phyloP scores from a whole-genome alignment of 2,113 vertebrate genomes.

The Galemys pyrenaicus region DNA sequence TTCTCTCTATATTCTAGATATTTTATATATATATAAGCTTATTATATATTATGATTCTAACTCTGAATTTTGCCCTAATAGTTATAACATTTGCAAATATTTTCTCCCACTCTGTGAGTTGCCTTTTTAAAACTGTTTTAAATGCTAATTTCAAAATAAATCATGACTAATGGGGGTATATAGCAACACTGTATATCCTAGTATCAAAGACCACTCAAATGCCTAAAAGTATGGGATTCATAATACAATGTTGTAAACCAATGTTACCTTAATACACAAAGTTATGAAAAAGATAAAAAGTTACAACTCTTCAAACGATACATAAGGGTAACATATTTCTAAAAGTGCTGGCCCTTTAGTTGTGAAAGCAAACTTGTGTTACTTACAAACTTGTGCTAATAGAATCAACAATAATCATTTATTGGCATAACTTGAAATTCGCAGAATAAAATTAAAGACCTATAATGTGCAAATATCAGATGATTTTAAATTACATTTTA shows the following conservation, averaged over 20 bases:
- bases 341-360: background rate
- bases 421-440: background rate
- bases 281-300: no score
- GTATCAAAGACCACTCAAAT: background rate
- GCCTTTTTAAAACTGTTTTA: background rate
- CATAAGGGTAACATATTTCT: background rate
- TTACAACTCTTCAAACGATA: no score
- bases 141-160: background rate
- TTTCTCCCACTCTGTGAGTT: background rate
- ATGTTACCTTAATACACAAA: no score
- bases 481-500: background rate
- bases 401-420: background rate
- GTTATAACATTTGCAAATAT: background rate
- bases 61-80: background rate
- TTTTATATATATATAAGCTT: background rate
- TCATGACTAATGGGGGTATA: background rate
- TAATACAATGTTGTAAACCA: no score
- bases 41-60: background rate
- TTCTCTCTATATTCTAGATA: background rate
- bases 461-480: background rate
- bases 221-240: background rate
- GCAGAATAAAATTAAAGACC: background rate
- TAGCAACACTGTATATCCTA: background rate
- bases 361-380: background rate
- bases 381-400: background rate